A percentile compares a stretch with the other conserved stretches of the same genome.
phyloP scores from a whole-genome alignment of 2,797 vertebrate species.

The Falco naumanni region DNA sequence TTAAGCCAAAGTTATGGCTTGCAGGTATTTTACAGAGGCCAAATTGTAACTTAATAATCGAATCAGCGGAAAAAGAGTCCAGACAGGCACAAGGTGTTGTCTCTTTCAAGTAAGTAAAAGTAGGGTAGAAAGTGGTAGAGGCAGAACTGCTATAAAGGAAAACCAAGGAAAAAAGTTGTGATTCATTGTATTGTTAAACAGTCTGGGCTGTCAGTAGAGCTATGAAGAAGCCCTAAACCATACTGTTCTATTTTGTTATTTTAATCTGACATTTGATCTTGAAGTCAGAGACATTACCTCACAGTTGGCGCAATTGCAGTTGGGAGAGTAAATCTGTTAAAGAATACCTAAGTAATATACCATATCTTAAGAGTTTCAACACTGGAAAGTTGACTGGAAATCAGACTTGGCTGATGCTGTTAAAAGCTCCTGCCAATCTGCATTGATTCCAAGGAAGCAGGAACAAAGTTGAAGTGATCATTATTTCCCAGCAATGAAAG shows the following conservation, averaged over 20 bases:
- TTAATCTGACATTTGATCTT: constrained; percentile 65
- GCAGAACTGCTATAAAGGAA: background rate
- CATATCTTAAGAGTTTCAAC: constrained; percentile 50
- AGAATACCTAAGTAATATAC: constrained; percentile 63
- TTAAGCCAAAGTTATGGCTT: background rate
- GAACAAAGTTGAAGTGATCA: background rate
- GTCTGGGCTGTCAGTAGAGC: background rate
- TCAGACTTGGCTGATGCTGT: constrained; percentile 42
- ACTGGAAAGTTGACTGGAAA: constrained; percentile 63
- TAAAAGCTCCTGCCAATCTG: constrained; percentile 22
- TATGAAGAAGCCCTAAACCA: constrained; percentile 34
- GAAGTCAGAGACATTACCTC: constrained; percentile 68
- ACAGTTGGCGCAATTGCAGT: constrained; percentile 32
- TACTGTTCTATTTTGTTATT: constrained; percentile 49
- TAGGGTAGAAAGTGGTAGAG: background rate
- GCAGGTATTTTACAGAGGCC: background rate
- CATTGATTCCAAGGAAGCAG: constrained; percentile 49
- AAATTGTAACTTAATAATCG: background rate
- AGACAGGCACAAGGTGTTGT: background rate
- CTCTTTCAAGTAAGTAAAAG: background rate
- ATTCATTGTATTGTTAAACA: background rate
- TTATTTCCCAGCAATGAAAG: background rate
- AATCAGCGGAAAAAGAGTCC: background rate
- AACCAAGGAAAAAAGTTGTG: background rate
- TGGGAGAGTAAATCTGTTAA: constrained; percentile 52